Percentiles rank a stretch among this genome's conserved stretches.
Conservation (phyloP, 1,140 invertebrate species). For the roundworm (Caenorhabditis elegans) region DNA sequence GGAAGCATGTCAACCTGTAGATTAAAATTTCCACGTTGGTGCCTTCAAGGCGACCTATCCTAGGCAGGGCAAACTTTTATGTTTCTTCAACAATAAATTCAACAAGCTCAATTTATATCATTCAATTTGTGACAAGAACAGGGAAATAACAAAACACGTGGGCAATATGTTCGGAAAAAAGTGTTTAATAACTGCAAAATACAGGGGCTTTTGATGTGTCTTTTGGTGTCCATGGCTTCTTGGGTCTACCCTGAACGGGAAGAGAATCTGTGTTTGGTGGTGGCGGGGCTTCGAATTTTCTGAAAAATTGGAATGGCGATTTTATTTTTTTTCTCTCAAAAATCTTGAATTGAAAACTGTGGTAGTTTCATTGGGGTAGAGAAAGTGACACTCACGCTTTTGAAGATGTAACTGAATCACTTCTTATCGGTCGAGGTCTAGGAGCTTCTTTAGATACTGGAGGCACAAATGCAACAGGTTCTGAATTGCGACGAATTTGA, state of each 20-base stretch:
- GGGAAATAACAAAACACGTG: background rate
- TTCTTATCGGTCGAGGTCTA: background rate
- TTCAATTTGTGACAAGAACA: background rate
- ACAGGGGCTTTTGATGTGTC: slow-evolving; percentile 9
- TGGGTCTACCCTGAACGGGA: background rate
- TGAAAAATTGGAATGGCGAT: no score
- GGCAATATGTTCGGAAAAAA: background rate
- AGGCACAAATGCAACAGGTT: background rate
- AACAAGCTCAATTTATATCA: background rate
- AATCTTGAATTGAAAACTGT: no score
- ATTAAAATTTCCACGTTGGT: no score
- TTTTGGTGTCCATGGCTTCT: slow-evolving; percentile 3
- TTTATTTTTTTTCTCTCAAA: no score
- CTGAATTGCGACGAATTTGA: background rate
- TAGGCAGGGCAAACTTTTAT: no score
- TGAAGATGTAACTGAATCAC: background rate
- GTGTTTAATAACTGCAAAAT: background rate
- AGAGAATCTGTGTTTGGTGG: background rate
- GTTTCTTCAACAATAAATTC: no score
- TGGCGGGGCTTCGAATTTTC: background rate
- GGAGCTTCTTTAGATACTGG: background rate
- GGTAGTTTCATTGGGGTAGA: no score
- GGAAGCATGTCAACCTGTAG: no score
- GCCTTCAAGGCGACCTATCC: no score
- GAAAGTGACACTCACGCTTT: no score